These are phyloP conservation scores for Brachypteracias leptosomus DNA, from an alignment of 2,113 vertebrate species.

Conservation along the genomic window DNA sequence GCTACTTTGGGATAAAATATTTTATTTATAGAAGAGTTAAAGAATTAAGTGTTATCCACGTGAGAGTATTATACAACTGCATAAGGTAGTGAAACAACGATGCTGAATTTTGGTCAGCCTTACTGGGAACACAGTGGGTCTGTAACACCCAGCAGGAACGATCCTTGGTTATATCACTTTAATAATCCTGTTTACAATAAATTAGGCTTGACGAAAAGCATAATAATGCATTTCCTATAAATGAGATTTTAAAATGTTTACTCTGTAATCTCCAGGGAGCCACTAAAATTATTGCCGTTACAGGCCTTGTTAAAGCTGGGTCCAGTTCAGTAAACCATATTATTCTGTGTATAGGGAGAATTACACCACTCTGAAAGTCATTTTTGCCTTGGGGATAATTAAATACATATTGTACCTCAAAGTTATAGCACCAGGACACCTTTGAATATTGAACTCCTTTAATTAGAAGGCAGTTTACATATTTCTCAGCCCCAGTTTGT, in stretches of 20 bases:
- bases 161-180: neutral
- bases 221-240: conserved; percentile 26
- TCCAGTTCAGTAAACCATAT: conserved; percentile 41
- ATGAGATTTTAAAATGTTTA: conserved; percentile 51
- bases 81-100: neutral
- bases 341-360: conserved; percentile 7
- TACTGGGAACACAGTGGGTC: neutral
- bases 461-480: conserved; percentile 57
- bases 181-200: conserved; percentile 34
- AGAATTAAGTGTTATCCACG: neutral
- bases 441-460: conserved; percentile 39
- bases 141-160: neutral
- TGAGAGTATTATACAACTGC: neutral
- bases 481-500: conserved; percentile 14
- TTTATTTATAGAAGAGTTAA: neutral
- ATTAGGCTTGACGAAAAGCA: conserved; percentile 11
- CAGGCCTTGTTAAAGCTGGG: conserved; percentile 33
- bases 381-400: conserved; percentile 52
- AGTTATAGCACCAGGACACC: conserved; percentile 35
- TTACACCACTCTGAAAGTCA: neutral
- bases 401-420: conserved; percentile 46
- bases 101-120: neutral
- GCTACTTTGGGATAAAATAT: neutral
- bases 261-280: conserved; percentile 18
- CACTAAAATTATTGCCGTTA: conserved; percentile 26